These are phyloP conservation scores for Globodera ellingtonae DNA, from an alignment of 1,140 invertebrate species.

Conservation along the genomic window DNA sequence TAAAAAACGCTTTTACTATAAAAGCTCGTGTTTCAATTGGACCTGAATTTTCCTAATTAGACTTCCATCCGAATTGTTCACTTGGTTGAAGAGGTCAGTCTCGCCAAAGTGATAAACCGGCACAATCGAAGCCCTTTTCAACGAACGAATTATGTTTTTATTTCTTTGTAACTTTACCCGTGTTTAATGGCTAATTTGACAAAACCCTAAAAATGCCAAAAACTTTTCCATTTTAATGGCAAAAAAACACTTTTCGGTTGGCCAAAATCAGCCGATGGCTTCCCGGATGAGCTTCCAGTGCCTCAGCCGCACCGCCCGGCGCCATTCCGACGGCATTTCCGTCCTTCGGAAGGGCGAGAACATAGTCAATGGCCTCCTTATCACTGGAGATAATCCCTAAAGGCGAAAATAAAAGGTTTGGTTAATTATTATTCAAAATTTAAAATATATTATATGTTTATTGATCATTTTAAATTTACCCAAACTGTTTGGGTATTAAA, in stretches of 20 bases:
- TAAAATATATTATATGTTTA: not conserved
- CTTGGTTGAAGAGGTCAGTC: slow-evolving; percentile 65
- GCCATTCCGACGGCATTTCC: slow-evolving; percentile 47
- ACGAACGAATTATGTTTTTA: slow-evolving; percentile 72
- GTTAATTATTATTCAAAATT: not conserved
- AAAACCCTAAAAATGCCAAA: slow-evolving; percentile 19
- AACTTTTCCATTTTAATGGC: not conserved
- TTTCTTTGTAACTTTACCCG: not conserved
- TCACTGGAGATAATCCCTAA: slow-evolving; percentile 28
- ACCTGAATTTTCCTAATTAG: not conserved
- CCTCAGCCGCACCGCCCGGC: slow-evolving; percentile 65
- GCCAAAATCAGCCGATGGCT: slow-evolving; percentile 75
- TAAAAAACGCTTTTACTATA: not conserved
- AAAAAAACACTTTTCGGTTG: slow-evolving; percentile 70
- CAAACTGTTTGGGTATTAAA: too few relatives aligned
- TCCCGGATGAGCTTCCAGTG: slow-evolving; percentile 68
- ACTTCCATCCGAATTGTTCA: slow-evolving; percentile 34
- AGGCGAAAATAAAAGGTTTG: not conserved
- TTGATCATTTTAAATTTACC: too few relatives aligned
- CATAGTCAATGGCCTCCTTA: slow-evolving; percentile 66
- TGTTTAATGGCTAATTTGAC: slow-evolving; percentile 18
- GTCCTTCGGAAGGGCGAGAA: slow-evolving; percentile 59
- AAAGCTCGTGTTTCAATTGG: too few relatives aligned
- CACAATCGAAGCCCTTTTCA: slow-evolving; percentile 71
- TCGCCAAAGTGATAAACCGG: slow-evolving; percentile 68